Evolutionary conservation across 2,113 vertebrate genomes (phyloP).

Genomic region (Ceyx margarethae): DNA sequence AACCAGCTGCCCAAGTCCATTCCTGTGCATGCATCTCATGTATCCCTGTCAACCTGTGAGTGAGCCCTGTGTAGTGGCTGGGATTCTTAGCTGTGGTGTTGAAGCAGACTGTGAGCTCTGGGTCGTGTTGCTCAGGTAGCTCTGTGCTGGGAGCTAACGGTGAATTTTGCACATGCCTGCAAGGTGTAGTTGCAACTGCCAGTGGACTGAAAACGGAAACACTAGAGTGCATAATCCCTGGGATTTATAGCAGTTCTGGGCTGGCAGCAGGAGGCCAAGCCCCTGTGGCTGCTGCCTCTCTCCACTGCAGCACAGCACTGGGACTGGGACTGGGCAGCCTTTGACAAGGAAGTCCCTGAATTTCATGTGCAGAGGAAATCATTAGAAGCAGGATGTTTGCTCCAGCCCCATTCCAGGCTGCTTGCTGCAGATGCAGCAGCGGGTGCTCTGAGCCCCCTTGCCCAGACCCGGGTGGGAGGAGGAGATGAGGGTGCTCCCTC

Average conservation of each 20-base stretch:
- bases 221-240: fast-evolving
- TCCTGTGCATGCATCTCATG: background rate
- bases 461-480: fast-evolving
- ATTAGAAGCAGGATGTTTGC: conserved; percentile 27
- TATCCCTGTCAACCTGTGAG: background rate
- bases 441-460: background rate
- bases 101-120: background rate
- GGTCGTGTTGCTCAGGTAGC: background rate
- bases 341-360: background rate
- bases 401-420: background rate
- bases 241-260: background rate
- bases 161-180: fast-evolving
- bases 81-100: background rate
- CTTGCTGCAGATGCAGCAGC: background rate
- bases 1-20: background rate
- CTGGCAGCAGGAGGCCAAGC: background rate
- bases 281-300: background rate
- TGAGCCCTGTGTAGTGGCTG: fast-evolving
- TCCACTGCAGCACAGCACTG: fast-evolving
- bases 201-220: background rate
- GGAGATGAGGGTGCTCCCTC: background rate
- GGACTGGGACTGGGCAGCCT: background rate
- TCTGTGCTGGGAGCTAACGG: fast-evolving
- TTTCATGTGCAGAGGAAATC: background rate
- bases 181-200: background rate